phyloP scores from a whole-genome alignment of 2,797 vertebrate genomes.

The Lithobates pipiens region DNA sequence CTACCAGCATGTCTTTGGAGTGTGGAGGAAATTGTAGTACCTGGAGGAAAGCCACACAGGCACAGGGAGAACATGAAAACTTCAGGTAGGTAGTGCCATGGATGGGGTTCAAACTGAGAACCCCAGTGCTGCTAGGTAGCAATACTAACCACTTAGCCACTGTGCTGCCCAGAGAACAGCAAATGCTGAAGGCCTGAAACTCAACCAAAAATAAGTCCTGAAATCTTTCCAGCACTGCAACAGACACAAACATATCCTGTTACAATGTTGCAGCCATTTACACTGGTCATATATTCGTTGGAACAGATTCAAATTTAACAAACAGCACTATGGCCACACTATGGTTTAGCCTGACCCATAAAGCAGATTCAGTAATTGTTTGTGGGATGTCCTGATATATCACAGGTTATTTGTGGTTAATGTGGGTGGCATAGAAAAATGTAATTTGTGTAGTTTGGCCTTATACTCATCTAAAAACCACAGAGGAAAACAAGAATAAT shows the following conservation, averaged over 20 bases:
- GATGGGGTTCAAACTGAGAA: too few species aligned
- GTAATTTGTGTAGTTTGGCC: not conserved
- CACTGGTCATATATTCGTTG: not conserved
- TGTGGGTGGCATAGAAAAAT: not conserved
- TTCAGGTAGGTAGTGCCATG: too few species aligned
- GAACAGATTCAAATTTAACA: not conserved
- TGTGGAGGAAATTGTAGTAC: too few species aligned
- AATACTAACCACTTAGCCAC: too few species aligned
- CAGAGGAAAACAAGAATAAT: not conserved
- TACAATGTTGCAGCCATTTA: not conserved
- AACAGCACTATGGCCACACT: not conserved
- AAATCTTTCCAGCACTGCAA: not conserved
- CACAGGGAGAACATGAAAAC: too few species aligned
- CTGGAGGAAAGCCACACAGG: too few species aligned
- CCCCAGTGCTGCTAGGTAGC: too few species aligned
- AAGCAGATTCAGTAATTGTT: not conserved
- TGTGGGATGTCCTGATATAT: too few species aligned
- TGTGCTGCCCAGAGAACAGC: not conserved
- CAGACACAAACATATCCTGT: not conserved
- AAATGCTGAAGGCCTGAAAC: not conserved
- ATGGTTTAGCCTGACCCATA: not conserved
- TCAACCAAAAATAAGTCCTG: not conserved
- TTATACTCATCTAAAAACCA: not conserved
- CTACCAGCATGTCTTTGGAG: too few species aligned
- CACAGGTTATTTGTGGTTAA: not conserved